These are phyloP conservation scores for Otocyon megalotis DNA, from an alignment of 2,113 vertebrate species.

Conservation along the genomic window DNA sequence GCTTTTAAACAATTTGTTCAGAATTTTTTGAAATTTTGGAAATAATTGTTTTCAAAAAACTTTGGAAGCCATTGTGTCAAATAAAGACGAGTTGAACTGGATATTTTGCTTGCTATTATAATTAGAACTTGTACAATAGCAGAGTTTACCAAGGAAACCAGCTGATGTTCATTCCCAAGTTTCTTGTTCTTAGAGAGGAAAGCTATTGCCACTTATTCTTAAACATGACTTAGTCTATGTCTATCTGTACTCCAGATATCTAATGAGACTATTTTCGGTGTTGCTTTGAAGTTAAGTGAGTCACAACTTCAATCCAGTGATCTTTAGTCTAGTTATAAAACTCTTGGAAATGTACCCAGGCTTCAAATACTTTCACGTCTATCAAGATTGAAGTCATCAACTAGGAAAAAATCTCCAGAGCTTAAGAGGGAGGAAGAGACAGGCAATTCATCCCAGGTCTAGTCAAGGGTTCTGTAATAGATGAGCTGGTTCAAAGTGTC, in stretches of 20 bases:
- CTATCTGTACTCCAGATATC: neutral
- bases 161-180: neutral
- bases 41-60: neutral
- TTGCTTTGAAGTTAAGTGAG: constrained; percentile 55
- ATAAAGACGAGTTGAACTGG: neutral
- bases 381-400: neutral
- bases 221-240: constrained; percentile 52
- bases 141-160: neutral
- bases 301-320: constrained; percentile 24
- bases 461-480: neutral
- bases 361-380: neutral
- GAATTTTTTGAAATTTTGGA: neutral
- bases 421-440: neutral
- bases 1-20: neutral
- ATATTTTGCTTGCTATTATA: neutral
- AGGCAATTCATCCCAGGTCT: neutral
- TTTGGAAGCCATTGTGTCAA: neutral
- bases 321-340: constrained; percentile 36
- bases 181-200: constrained; percentile 7
- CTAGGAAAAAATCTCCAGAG: neutral
- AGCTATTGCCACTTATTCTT: neutral
- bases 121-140: neutral
- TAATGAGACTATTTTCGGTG: constrained; percentile 49
- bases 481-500: neutral
- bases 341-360: neutral